Evolutionary conservation across 2,113 vertebrate genomes (phyloP), one percentile per base, ranked within the genome.

Genomic region (Chrysemys picta): DNA sequence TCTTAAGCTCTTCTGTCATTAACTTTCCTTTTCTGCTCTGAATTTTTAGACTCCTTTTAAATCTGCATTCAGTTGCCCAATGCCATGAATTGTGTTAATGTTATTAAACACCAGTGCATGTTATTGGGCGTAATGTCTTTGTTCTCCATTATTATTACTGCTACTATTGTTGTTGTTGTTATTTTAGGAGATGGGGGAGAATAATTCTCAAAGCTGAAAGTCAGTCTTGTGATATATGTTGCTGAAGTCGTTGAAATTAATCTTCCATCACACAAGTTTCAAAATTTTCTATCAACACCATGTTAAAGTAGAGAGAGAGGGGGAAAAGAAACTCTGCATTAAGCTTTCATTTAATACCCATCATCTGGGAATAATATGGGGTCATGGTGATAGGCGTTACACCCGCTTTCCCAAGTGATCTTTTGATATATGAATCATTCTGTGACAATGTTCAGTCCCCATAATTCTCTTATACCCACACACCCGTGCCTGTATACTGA

Each of bases 1-100:
- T 83, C 62, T 93, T 96, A 96, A 93, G 85, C 94, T 94, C 84
- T 27, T 45, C 35, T 62, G 13, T 79, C 79, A 88, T 83, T 93
- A 89, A 88, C 87, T 97, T 97, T 92, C 88, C 84, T 35, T 89
- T 88, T 79, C 47, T 89, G 85, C 45, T 72, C 57, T 47, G 52
- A 91, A 52, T 86, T 84, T 80, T 93, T 93, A 84, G 82, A 85
- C 90, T 57, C 38, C 75, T 6, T 12, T 7, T 84, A 59, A 27
- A 52, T 96, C 91, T 92, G 12, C 69, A 6, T 59, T 95, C 54
- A 94, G 38, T 82, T 72, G 57, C 52, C 80, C 19, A n/a, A 0
- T 59, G 87, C 50, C 38, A 10, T 22, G 27, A 56, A 87, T 86
- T 91, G 82, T 29, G 1, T 57, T 27, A 1, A 14, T 90, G 35